phyloP scores from a whole-genome alignment of 2,113 vertebrate species.

The Aegotheles bennettii region DNA sequence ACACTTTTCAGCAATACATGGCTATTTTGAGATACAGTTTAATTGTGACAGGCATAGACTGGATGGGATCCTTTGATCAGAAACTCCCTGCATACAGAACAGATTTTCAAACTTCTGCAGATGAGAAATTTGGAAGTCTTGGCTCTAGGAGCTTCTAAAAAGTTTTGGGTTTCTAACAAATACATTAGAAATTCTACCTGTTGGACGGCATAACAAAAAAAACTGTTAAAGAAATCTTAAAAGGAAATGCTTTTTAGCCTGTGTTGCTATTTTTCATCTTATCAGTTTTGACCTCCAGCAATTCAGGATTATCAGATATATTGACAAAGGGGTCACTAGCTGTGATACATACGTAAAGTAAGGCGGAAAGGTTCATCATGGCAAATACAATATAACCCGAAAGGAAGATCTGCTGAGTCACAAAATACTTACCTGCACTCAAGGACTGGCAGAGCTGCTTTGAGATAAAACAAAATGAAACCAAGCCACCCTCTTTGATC shows the following conservation, averaged over 20 bases:
- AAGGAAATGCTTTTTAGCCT: neutral
- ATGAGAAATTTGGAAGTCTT: neutral
- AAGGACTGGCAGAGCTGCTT: neutral
- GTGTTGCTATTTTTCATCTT: neutral
- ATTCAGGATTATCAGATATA: neutral
- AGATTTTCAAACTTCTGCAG: neutral
- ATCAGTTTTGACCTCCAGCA: neutral
- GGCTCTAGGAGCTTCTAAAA: neutral
- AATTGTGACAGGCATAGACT: neutral
- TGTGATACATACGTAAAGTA: neutral
- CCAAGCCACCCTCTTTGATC: neutral
- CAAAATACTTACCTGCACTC: neutral
- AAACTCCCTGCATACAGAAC: neutral
- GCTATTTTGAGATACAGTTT: neutral
- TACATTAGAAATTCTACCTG: neutral
- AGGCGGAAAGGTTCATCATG: neutral
- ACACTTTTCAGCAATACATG: neutral
- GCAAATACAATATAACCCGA: neutral
- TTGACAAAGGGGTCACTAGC: neutral
- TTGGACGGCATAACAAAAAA: neutral
- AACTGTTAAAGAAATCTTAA: neutral
- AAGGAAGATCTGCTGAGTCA: neutral
- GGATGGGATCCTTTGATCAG: neutral
- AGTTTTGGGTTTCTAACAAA: neutral
- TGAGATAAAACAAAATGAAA: constrained; percentile 1